Evolutionary conservation across 2,797 vertebrate genomes (phyloP), one percentile per base, ranked within the genome.

Genomic region (Propithecus perrieri): DNA sequence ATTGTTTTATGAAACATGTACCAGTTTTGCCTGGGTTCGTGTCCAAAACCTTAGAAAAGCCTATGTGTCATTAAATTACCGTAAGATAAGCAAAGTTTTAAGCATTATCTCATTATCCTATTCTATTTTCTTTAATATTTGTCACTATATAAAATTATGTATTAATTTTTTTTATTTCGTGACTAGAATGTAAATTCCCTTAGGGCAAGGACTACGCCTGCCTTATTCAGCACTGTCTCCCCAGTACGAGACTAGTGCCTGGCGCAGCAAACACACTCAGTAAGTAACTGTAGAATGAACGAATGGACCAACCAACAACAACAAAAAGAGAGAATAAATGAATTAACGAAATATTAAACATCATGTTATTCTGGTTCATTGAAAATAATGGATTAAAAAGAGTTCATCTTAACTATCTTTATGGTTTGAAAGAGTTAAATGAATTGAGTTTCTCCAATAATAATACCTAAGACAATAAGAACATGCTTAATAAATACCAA

Each of bases 41-140:
- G 28, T 74, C 69, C 53, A 80, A n/a, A 89, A 91, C 89, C 85
- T 90, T 75, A 87, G 79, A 91, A 91, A 93, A 79, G n/a, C 59
- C 74, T 76, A 12, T 67, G 24, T 63, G 65, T 85, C 74, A 87
- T 81, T 89, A 79, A 89, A 95, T 91, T 91, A 86, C 63, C 74
- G 30, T 74, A 50, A n/a, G 84, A 41, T 85, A 69, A 84, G 43
- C 24, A 95, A 3, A 55, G 6, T 85, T 72, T 63, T 80, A 69
- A 5, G 46, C 57, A 74, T 91, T 78, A 59, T 84, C 65, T 95
- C 43, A 91, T 83, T 84, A 78, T 71, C 53, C 84, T 79, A n/a
- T 65, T 91, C 79, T 84, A 38, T 71, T 41, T 71, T 71, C 38
- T 78, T 85, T 67, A 83, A 83, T 88, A 46, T 48, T 89, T 88